Percentiles rank a stretch among this genome's conserved stretches.
phyloP scores from a whole-genome alignment of 2,113 vertebrate genomes.

The Aldabrachelys gigantea region DNA sequence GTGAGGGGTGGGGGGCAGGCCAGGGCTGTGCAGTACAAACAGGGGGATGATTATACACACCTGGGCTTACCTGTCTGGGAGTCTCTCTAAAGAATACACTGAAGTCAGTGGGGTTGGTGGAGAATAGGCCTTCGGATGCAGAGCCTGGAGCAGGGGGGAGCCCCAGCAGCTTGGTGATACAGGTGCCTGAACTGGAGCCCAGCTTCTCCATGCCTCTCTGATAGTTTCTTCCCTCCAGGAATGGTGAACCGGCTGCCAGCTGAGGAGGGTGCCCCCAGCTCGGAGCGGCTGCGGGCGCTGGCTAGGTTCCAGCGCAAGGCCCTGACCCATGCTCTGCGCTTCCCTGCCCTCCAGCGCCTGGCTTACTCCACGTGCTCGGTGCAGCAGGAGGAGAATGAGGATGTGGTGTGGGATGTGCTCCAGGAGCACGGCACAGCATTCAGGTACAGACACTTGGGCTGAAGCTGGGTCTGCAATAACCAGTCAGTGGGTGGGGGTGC shows the following conservation, averaged over 20 bases:
- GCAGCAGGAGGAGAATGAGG: constrained; percentile 92
- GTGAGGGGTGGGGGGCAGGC: constrained; percentile 57
- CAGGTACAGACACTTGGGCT: constrained; percentile 76
- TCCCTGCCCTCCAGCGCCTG: constrained; percentile 85
- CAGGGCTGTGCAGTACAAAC: neutral
- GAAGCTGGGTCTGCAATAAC: neutral
- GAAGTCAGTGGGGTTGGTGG: neutral
- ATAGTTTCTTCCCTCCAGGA: constrained; percentile 72
- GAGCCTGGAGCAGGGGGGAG: neutral
- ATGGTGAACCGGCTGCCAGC: constrained; percentile 79
- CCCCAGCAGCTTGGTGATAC: neutral
- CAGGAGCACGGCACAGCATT: constrained; percentile 77
- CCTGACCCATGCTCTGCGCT: constrained; percentile 85
- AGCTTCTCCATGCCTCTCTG: neutral
- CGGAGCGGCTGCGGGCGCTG: constrained; percentile 82
- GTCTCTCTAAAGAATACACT: neutral
- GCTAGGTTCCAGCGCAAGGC: constrained; percentile 88
- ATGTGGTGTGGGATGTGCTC: constrained; percentile 84
- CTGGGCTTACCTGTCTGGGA: neutral
- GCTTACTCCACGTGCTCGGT: constrained; percentile 96
- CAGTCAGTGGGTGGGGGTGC: no score
- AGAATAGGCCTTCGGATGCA: neutral
- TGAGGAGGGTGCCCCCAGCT: constrained; percentile 20
- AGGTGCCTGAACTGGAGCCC: neutral
- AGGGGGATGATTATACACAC: neutral